Conservation (phyloP, 2,113 vertebrate genomes). For the Chloebia gouldiae region DNA sequence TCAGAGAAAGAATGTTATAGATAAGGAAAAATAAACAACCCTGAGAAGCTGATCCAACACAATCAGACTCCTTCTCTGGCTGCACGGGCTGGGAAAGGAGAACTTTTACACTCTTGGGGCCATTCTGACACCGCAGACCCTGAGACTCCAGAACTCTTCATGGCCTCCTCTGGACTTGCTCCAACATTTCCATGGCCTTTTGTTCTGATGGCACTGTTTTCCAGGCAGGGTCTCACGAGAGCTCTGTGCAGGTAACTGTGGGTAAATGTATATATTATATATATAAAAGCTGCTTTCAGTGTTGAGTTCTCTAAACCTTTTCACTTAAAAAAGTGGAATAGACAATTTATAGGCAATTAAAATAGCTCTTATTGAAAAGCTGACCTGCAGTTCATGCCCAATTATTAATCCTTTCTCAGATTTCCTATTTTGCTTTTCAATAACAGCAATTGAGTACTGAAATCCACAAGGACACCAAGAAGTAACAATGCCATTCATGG, state of each 20-base stretch:
- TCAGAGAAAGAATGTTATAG: too few relatives aligned
- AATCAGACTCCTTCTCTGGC: too few relatives aligned
- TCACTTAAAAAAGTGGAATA: background rate
- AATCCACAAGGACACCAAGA: background rate
- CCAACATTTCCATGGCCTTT: rapidly evolving
- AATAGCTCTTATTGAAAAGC: background rate
- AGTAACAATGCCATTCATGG: background rate
- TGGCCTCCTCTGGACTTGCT: background rate
- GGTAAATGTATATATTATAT: background rate
- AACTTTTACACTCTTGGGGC: too few relatives aligned
- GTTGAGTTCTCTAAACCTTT: background rate
- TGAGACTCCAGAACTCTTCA: too few relatives aligned
- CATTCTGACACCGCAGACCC: too few relatives aligned
- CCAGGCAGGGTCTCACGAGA: background rate
- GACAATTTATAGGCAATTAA: background rate
- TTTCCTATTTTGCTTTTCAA: slow-evolving; percentile 6
- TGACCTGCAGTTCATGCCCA: background rate
- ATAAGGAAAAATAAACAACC: too few relatives aligned
- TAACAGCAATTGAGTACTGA: background rate
- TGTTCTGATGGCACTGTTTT: too few relatives aligned
- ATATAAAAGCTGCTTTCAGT: background rate
- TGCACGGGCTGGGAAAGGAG: too few relatives aligned
- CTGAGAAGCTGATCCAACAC: too few relatives aligned
- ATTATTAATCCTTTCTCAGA: background rate
- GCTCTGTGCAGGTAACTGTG: background rate